A percentile compares a stretch with the other conserved stretches of the same genome.
These are phyloP conservation scores for Drosophila barbarae DNA, from an alignment of 2,888 invertebrate species.

Conservation along the genomic window DNA sequence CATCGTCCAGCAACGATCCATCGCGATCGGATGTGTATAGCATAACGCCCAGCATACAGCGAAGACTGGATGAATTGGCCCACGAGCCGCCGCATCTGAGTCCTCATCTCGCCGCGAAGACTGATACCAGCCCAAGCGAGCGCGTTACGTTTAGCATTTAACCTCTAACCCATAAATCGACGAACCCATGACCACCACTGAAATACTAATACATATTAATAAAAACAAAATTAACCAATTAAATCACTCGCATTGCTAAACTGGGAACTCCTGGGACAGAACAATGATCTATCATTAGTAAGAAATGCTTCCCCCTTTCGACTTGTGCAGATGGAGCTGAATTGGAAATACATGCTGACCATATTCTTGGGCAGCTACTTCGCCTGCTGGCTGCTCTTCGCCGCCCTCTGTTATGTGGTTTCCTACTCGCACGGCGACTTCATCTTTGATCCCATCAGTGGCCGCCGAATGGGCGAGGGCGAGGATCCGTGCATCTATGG, in stretches of 20 bases:
- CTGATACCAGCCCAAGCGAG: slow-evolving; percentile 25
- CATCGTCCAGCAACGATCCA: slow-evolving; percentile 17
- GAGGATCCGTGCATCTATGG: slow-evolving; percentile 82
- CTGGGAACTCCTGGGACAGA: slow-evolving; percentile 3
- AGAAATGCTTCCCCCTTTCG: neutral
- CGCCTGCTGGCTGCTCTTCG: slow-evolving; percentile 89
- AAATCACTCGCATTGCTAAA: slow-evolving; percentile 30
- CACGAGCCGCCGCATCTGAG: slow-evolving; percentile 47
- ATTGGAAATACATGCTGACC: slow-evolving; percentile 95
- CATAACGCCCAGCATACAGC: slow-evolving; percentile 71
- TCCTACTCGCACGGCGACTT: slow-evolving; percentile 89
- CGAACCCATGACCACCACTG: slow-evolving; percentile 20
- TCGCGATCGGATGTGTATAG: slow-evolving; percentile 59
- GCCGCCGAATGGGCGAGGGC: slow-evolving; percentile 79
- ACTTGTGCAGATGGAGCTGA: slow-evolving; percentile 81
- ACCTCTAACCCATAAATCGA: slow-evolving; percentile 9
- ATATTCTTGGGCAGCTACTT: slow-evolving; percentile 93
- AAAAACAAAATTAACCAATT: slow-evolving; percentile 42
- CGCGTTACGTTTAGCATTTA: slow-evolving; percentile 51
- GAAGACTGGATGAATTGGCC: slow-evolving; percentile 66
- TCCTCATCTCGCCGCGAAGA: slow-evolving; percentile 17
- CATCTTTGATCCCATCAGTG: slow-evolving; percentile 82
- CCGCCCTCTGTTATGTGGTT: slow-evolving; percentile 88
- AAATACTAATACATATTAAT: slow-evolving; percentile 48
- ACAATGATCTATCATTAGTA: neutral